Evolutionary conservation across 1,140 invertebrate species (phyloP), one percentile per base, ranked within the genome.

Genomic region (Trichoplusia ni): DNA sequence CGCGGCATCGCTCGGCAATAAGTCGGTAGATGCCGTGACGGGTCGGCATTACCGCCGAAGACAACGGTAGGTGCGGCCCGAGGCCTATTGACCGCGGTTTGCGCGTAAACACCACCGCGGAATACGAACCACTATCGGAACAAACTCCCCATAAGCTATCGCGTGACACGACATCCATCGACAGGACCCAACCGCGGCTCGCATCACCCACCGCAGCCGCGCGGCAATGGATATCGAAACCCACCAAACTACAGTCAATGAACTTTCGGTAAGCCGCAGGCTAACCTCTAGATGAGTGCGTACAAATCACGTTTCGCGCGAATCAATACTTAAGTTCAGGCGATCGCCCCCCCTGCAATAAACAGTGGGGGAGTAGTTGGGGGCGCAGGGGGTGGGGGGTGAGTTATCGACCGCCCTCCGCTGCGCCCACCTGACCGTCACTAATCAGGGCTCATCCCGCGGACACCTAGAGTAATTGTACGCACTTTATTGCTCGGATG

Each of bases 251-350:
- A 64, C 59, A 64, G 60, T 54, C 35, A 56, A 68, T 66, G 62
- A 67, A 64, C 27, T 61, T 64, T 35, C 21, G 56, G 56, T 56
- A 63, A 71, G 72, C 67, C 68, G 59, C 64, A 75, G 69, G 71
- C 74, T 74, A 73, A 77, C 79, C 77, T 79, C 78, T 82, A 82
- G 86, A 89, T 86, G 84, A 90, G 81, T 88, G 85, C 86, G 86
- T 86, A 90, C 85, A 90, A 90, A 90, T 90, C 87, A 90, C 84
- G 85, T 90, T 89, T 90, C 81, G 84, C 85, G 87, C 82, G 87
- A 90, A 90, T 90, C 87, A 90, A 90, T 90, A 90, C 87, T 88
- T 87, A 87, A 89, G 86, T 86, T 86, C 64, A 86, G 86, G 86
- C 86, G 84, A 89, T 85, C 82, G 82, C 70, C 83, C 81, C 35